Percentiles rank a stretch among this genome's conserved stretches.
Conservation (phyloP, 2,888 invertebrate genomes). For the Nymphalis polychloros region DNA sequence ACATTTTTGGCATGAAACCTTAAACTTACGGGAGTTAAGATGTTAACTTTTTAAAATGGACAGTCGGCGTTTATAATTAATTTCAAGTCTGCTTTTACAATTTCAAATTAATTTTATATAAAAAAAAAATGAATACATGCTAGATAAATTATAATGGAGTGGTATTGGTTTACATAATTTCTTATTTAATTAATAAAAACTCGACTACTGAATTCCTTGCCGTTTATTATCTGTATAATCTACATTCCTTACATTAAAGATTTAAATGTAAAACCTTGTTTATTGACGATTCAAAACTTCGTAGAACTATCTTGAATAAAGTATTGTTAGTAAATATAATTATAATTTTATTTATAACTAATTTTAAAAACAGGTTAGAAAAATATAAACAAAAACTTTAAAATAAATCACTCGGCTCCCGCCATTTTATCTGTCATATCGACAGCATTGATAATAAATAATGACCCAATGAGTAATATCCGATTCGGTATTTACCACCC, state of each 20-base stretch:
- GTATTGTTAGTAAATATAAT: not conserved
- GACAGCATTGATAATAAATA: conserved; percentile 33
- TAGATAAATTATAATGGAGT: too few species aligned
- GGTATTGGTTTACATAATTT: too few species aligned
- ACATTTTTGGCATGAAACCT: not conserved
- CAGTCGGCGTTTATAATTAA: too few species aligned
- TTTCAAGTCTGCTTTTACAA: too few species aligned
- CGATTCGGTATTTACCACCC: conserved; percentile 23
- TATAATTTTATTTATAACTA: not conserved
- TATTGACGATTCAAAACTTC: not conserved
- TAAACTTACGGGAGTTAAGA: not conserved
- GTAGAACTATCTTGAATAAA: not conserved
- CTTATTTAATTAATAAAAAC: too few species aligned
- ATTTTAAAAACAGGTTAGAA: not conserved
- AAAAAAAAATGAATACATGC: too few species aligned
- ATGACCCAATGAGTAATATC: conserved; percentile 29
- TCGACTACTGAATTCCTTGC: too few species aligned
- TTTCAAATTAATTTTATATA: too few species aligned
- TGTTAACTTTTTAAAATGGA: not conserved
- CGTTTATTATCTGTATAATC: too few species aligned
- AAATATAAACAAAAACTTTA: conserved; percentile 1
- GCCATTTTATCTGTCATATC: conserved; percentile 30
- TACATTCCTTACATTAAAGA: too few species aligned
- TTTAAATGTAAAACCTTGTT: not conserved
- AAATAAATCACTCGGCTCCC: conserved; percentile 21